These are phyloP conservation scores for Cyphomyrmex costatus DNA, from an alignment of 1,140 invertebrate species.

Conservation along the genomic window DNA sequence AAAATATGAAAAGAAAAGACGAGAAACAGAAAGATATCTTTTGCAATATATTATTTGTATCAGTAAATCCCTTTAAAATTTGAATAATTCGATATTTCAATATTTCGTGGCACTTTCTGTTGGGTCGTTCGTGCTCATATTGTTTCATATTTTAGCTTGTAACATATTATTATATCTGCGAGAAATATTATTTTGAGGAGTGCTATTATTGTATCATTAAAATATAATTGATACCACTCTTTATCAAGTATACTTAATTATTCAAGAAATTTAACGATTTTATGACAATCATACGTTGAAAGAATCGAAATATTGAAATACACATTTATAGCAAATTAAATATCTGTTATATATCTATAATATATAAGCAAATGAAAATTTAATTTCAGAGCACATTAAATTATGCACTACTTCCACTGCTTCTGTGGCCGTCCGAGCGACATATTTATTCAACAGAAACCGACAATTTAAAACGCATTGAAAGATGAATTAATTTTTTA, in stretches of 20 bases:
- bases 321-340: constrained; percentile 30
- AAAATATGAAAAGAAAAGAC: not conserved
- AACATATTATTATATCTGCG: not conserved
- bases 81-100: not conserved
- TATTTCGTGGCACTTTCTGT: constrained; percentile 3
- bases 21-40: not conserved
- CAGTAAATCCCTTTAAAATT: not conserved
- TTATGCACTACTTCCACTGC: constrained; percentile 19
- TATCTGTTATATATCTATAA: constrained; percentile 15
- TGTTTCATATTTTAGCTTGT: not conserved
- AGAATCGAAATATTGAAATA: not conserved
- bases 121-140: not conserved
- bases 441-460: constrained; percentile 37
- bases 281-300: not conserved
- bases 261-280: constrained; percentile 32
- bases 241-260: constrained; percentile 19
- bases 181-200: not conserved
- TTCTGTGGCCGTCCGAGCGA: not conserved
- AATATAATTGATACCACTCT: constrained; percentile 23
- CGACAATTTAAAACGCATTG: constrained; percentile 10
- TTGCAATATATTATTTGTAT: not conserved
- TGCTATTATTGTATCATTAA: constrained; percentile 21
- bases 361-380: constrained; percentile 41
- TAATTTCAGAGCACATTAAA: constrained; percentile 34
- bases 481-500: constrained; percentile 30